These are phyloP conservation scores for Punctoribates punctum DNA, from an alignment of 2,888 invertebrate genomes.

Conservation along the genomic window DNA sequence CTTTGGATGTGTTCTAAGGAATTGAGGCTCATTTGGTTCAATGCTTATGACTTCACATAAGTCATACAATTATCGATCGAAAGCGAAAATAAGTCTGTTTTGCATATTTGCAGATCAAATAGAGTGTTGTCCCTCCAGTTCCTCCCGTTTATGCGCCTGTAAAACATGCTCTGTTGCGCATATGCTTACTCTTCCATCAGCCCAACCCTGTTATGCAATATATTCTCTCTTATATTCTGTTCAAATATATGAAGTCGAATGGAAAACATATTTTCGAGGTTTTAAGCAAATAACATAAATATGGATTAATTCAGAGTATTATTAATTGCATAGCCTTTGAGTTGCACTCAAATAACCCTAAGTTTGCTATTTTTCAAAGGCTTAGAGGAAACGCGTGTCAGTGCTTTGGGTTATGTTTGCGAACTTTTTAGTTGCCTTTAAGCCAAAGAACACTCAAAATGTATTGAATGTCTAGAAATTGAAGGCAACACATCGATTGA, in stretches of 20 bases:
- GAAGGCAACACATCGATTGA: slow-evolving; percentile 9
- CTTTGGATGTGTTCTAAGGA: neutral
- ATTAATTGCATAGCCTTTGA: no score
- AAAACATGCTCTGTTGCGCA: slow-evolving; percentile 27
- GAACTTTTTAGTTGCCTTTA: no score
- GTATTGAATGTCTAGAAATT: neutral
- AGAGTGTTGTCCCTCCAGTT: neutral
- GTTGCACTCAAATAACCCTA: neutral
- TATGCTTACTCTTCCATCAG: neutral
- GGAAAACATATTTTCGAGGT: neutral
- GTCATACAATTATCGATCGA: neutral
- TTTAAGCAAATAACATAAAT: neutral
- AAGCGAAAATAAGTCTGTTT: neutral
- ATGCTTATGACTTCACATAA: neutral
- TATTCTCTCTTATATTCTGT: neutral
- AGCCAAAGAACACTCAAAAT: no score
- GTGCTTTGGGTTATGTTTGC: slow-evolving; percentile 12
- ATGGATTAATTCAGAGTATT: neutral
- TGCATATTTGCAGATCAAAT: neutral
- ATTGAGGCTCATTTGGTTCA: slow-evolving; percentile 14
- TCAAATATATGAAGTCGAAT: neutral
- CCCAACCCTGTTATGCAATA: slow-evolving; percentile 8
- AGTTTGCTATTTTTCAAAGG: neutral
- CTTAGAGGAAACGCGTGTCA: slow-evolving; percentile 21
- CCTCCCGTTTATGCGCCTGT: slow-evolving; percentile 11